Evolutionary conservation across 1,140 invertebrate species (phyloP), one percentile per base, ranked within the genome.

Genomic region (Sinonovacula constricta): DNA sequence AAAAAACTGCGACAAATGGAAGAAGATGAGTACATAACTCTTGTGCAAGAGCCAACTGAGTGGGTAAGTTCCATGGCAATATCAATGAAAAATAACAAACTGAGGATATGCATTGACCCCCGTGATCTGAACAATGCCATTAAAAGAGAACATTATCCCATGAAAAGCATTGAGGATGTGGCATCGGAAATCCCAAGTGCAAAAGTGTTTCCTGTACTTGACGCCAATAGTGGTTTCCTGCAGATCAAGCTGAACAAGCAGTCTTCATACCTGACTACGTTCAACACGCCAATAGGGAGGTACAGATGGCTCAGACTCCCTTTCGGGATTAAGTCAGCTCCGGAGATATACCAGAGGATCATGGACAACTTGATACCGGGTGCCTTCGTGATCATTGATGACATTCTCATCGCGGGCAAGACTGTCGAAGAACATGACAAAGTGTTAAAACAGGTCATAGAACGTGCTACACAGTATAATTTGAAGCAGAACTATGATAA

Each of bases 301-400:
- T 85, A 75, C 51, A 12, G 76, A 24, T 85, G 79, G 74, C 56
- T 83, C 14, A n/a, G 45, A 34, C 18, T 83, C 15, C 81, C 77
- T 7, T 85, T 81, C 49, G 81, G 81, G 0, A 77, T 83, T 22
- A 68, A 57, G 7, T 79, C 63, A 3, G 67, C 71, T 14, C 91
- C 90, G 31, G 90, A 88, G 28, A 92, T 91, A 33, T 92, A 91
- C 79, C 90, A 91, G 77, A 79, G 83, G 36, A 86, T 86, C 3
- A 92, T 92, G 68, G 87, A 91, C 67, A 60, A 86, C 2, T 57
- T 88, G 31, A 67, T 83, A 18, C 7, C 36, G 0, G 69, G 69
- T 53, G 71, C 77, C 22, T 49, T 59, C 49, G 71, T 86, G 0
- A 89, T 89, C 63, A n/a, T n/a, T n/a, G n/a, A n/a, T n/a, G n/a